Evolutionary conservation across 2,888 invertebrate species (phyloP), one percentile per base, ranked within the genome.

Genomic region (Chymomyza caudatula): DNA sequence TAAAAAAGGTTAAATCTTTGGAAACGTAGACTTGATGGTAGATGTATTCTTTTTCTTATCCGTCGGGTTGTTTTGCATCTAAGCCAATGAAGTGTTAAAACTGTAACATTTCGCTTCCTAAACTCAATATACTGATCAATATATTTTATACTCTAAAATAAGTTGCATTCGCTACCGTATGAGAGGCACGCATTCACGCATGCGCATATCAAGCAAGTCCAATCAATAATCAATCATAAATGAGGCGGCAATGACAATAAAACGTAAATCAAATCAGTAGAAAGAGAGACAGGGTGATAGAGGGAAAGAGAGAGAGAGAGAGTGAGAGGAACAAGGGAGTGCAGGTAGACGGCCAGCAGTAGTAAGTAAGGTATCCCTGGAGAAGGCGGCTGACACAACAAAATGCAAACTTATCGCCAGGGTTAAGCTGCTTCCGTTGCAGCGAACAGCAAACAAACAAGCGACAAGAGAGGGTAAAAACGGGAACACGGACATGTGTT

Each of bases 161-260:
- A 11, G 29, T 37, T 37, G 11, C 29, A 37, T 2, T 37, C 29
- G 29, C 29, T 37, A 37, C 29, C 29, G 29, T 37, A 37, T 37
- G 72, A 56, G 59, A 73, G 72, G 69, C 80, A 84, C 85, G 82
- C 80, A 80, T 80, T 85, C 85, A 85, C 85, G 85, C 85, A 80
- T 80, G 80, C 80, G 80, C 51, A 51, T 80, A 80, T 85, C 85
- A 81, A 73, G 85, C 66, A 85, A 78, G 74, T 85, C 73, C 83
- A 77, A 85, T 81, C 85, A 78, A 82, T 85, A 80, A 82, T 82
- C 82, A 82, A 82, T 82, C 82, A 82, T 82, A 85, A 82, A 77
- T 85, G 85, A 78, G 71, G 65, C 85, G 71, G 65, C 85, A 83
- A 76, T 83, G 76, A 85, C 85, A 85, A 83, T 82, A 82, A 83